Evolutionary conservation across 2,113 vertebrate species (phyloP).

Genomic region (Jaculus jaculus): DNA sequence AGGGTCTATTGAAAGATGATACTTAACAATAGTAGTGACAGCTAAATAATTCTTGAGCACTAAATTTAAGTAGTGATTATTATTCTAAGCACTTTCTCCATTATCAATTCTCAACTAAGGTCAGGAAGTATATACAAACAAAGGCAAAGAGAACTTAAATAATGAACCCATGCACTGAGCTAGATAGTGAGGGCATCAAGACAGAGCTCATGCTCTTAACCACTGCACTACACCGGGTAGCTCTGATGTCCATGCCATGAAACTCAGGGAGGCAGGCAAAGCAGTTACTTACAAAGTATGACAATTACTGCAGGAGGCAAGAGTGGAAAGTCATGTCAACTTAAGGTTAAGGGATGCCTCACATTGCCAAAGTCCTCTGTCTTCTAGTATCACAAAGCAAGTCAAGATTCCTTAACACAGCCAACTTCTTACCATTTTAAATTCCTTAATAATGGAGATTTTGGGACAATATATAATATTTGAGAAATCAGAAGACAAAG

Average conservation of each 20-base stretch:
- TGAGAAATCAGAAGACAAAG: conserved; percentile 41
- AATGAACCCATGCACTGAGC: background rate
- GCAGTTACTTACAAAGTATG: background rate
- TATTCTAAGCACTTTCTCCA: background rate
- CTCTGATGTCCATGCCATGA: background rate
- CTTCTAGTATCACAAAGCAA: background rate
- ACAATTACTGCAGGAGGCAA: background rate
- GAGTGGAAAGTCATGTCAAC: too few relatives aligned
- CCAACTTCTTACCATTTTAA: background rate
- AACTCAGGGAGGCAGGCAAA: background rate
- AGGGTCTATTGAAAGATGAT: background rate
- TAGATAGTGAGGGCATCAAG: background rate
- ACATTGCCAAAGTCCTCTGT: background rate
- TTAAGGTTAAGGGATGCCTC: background rate
- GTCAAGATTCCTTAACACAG: background rate
- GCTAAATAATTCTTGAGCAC: background rate
- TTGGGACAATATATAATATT: background rate
- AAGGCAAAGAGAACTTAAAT: background rate
- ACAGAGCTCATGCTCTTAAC: background rate
- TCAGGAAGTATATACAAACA: background rate
- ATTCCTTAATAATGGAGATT: background rate
- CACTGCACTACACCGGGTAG: background rate
- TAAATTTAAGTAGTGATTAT: background rate
- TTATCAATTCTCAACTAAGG: background rate
- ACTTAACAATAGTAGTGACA: background rate